Evolutionary conservation across 2,888 invertebrate species (phyloP), one percentile per base, ranked within the genome.

Genomic region (Meghimatium bilineatum): DNA sequence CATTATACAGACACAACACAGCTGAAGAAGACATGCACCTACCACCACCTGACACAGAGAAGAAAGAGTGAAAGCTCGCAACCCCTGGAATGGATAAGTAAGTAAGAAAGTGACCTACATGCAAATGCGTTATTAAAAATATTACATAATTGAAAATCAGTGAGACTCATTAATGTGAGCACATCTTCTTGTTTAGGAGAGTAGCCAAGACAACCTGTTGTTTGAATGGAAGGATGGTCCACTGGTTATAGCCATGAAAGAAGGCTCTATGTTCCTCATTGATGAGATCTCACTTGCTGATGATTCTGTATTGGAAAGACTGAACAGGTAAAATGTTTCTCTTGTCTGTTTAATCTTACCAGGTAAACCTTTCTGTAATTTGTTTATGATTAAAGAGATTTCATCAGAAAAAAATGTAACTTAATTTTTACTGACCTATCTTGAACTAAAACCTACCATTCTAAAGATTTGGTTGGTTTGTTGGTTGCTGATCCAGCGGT

Each of bases 151-250:
- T 44, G 44, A 44, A 44, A 44, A 44, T 12, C 44, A 44, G 5
- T 44, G 56, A 20, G 56, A 56, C 56, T 56, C n/a, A n/a, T 63
- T 66, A 10, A 17, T 26, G 17, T 79, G 66, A 20, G 1, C 34
- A n/a, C 32, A 66, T 66, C 32, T 66, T 66, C 29, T 66, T 3
- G n/a, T 14, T 52, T 75, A 87, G 86, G 86, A 85, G n/a, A 80
- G 81, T 29, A 56, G 63, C 3, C 49, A 82, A 38, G 83, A 84
- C 32, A 85, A 83, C 56, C 90, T 89, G 92, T 94, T 99, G 26
- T 99, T 99, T 93, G 98, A 99, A 94, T 99, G 99, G 99, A 96
- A 97, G 0, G 98, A 99, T 93, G 99, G 99, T 0, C 98, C 99
- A 0, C 94, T 99, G 81, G 96, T 99, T 76, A 95, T 95, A 85